Base-by-base conservation (phyloP, 2,888 invertebrate species). In the Malthinus seriepunctatus region DNA sequence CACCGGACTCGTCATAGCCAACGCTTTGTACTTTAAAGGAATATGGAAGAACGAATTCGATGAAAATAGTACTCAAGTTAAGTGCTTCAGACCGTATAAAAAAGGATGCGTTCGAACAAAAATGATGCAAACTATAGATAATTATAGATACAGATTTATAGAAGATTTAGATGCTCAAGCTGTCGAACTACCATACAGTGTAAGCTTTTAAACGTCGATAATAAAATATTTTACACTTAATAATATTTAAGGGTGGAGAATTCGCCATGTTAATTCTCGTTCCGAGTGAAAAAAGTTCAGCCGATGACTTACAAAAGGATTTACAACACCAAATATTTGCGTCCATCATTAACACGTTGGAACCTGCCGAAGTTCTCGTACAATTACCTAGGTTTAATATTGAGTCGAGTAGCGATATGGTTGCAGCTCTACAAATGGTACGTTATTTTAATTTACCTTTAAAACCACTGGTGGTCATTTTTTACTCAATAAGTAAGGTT, bases 1-100 rank as follows among this genome's bases (percentile, higher is more conserved):
- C 3, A 86, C 88, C 0, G 79, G 85, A 67, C 82, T 91, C 79
- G 76, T 92, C 32, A 80, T 92, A 46, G 88, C 90, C 67, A 91
- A 91, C 68, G 89, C 89, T 0, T 80, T 92, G 69, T 90, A 89
- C 74, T 91, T 90, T 81, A 88, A 88, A 63, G 90, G 90, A n/a
- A 83, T 83, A 8, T 92, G 92, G 92, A 82, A 85, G 60, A 81
- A 83, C 23, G 80, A 86, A 0, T 92, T 92, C 73, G 83, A 86
- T 59, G 73, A 76, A 8, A 73, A 71, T 2, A 67, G 72, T 11
- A 88, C 88, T 0, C 71, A 68, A 50, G 71, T 79, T 1, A 83
- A 84, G 34, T 83, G 87, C 60, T 92, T 92, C 71, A 81, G 83
- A 57, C 84, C 85, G 8, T n/a, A n/a, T n/a, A n/a, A n/a, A n/a